Percentiles rank a stretch among this genome's conserved stretches.
Evolutionary conservation across 2,888 invertebrate species (phyloP).

Genomic region (Cryptocephalus moraei): DNA sequence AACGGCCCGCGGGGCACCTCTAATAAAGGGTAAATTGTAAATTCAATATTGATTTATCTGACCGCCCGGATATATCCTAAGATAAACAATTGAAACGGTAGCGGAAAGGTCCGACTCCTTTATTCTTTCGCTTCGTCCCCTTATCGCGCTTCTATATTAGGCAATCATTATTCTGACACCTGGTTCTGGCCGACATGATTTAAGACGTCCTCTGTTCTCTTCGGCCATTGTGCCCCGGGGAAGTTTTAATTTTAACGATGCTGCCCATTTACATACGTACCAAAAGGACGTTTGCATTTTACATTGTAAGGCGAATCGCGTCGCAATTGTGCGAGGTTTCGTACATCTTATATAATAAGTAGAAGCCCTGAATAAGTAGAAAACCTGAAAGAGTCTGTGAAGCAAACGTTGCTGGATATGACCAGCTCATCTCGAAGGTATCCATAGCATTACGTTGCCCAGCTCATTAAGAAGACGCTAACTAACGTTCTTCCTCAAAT

Average conservation of each 20-base stretch:
- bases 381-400: no score
- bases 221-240: conserved; percentile 17
- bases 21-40: conserved; percentile 14
- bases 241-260: conserved; percentile 20
- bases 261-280: conserved; percentile 22
- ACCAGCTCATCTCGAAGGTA: no score
- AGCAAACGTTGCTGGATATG: no score
- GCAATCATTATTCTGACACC: conserved; percentile 21
- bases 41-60: conserved; percentile 16
- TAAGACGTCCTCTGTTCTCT: conserved; percentile 18
- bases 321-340: no score
- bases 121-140: conserved; percentile 3
- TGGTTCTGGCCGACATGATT: conserved; percentile 17
- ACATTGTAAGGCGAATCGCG: neutral
- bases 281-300: neutral
- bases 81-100: conserved; percentile 19
- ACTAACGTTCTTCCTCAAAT: no score
- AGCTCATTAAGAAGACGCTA: no score
- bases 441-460: no score
- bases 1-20: conserved; percentile 8
- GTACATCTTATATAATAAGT: no score
- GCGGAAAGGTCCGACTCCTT: conserved; percentile 10
- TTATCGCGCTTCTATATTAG: conserved; percentile 19
- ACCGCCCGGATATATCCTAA: conserved; percentile 8
- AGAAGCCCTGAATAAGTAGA: no score